A percentile compares a stretch with the other conserved stretches of the same genome.
Conservation (phyloP, 2,888 invertebrate genomes). For the Polymixis lichenea region DNA sequence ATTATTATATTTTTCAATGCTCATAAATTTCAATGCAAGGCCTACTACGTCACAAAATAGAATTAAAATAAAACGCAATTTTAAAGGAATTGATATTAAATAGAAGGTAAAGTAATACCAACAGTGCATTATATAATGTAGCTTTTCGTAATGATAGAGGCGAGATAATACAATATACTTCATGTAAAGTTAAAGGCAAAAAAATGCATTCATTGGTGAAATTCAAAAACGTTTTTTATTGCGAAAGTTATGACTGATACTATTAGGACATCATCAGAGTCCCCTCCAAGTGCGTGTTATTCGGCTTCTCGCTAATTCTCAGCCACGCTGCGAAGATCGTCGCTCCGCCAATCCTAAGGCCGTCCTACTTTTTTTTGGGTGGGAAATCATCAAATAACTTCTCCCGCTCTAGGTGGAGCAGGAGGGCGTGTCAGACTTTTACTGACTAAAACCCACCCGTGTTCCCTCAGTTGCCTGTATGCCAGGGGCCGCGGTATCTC, state of each 20-base stretch:
- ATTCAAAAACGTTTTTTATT: no score
- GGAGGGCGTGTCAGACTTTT: no score
- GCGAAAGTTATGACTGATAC: no score
- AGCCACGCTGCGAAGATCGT: background rate
- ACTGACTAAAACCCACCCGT: no score
- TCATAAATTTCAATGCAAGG: background rate
- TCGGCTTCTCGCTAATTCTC: background rate
- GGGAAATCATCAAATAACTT: no score
- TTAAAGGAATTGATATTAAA: slow-evolving; percentile 16
- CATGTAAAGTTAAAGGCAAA: background rate
- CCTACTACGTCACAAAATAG: slow-evolving; percentile 18
- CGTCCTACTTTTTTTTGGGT: background rate
- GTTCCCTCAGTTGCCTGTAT: no score
- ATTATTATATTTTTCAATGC: background rate
- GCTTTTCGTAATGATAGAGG: slow-evolving; percentile 14
- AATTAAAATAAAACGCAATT: slow-evolving; percentile 19
- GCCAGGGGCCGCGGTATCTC: no score
- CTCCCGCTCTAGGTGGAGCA: no score
- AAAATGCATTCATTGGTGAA: background rate
- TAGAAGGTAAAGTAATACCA: slow-evolving; percentile 23
- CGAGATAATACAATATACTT: background rate
- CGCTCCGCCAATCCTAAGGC: background rate
- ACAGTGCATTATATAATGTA: slow-evolving; percentile 46
- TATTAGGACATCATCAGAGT: no score
- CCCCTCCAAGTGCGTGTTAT: background rate